Evolutionary conservation across 2,113 vertebrate genomes (phyloP).

Genomic region (Mesocricetus auratus): DNA sequence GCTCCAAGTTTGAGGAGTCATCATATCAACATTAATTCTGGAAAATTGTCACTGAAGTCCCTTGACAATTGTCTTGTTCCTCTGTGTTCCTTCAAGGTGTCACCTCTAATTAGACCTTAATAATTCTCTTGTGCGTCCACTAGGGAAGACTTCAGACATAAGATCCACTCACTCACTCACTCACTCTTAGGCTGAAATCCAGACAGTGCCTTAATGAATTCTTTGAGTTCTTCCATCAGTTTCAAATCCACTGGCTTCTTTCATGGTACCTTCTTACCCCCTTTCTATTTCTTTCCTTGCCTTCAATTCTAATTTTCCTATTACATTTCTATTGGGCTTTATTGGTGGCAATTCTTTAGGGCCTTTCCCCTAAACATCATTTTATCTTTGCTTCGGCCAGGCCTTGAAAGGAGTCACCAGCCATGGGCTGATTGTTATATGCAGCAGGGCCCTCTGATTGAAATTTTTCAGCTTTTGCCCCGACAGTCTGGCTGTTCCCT

Average conservation of each 20-base stretch:
- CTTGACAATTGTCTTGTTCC: not conserved
- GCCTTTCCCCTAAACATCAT: not conserved
- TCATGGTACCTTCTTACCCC: not conserved
- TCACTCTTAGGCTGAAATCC: not conserved
- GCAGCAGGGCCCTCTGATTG: not conserved
- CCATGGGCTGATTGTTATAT: not conserved
- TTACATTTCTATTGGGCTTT: not conserved
- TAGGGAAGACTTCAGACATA: not conserved
- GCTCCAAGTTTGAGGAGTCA: not conserved
- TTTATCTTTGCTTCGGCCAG: constrained; percentile 17
- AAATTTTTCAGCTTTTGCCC: not conserved
- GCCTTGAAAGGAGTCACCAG: not conserved
- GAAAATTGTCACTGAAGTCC: not conserved
- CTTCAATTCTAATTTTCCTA: not conserved
- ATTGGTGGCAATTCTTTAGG: not conserved
- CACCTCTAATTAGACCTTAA: not conserved
- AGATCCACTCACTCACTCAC: not conserved
- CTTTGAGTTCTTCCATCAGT: not conserved
- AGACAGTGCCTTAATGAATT: not conserved
- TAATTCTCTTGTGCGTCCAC: not conserved
- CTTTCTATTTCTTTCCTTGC: not conserved
- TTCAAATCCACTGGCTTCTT: not conserved
- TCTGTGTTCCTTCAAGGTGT: not conserved
- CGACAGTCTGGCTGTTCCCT: not conserved
- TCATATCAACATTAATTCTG: not conserved